phyloP scores from a whole-genome alignment of 2,888 invertebrate species.

The Mesorhabditis sp. region DNA sequence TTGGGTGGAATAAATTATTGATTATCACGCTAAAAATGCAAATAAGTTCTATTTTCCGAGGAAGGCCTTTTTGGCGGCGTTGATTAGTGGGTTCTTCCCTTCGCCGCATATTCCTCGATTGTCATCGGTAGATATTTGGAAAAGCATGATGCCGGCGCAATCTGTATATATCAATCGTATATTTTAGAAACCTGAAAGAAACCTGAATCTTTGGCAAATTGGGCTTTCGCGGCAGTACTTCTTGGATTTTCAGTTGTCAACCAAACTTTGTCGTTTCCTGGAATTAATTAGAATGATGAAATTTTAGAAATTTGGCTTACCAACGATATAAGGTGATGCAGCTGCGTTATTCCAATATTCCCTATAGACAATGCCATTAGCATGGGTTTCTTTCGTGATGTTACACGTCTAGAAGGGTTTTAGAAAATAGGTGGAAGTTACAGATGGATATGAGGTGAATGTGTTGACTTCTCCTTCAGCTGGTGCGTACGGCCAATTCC shows the following conservation, averaged over 20 bases:
- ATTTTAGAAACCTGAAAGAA: neutral
- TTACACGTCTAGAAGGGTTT: constrained; percentile 18
- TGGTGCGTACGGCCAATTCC: constrained; percentile 28
- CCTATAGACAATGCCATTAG: constrained; percentile 12
- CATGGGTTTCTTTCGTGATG: constrained; percentile 7
- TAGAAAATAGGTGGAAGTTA: constrained; percentile 7
- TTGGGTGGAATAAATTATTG: no score
- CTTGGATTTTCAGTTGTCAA: constrained; percentile 74
- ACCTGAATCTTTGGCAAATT: constrained; percentile 64
- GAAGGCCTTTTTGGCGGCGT: neutral
- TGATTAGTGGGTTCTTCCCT: neutral
- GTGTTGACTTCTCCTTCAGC: constrained; percentile 17
- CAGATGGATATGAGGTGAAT: neutral
- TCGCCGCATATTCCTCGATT: constrained; percentile 56
- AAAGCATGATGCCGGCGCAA: constrained; percentile 79
- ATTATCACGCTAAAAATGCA: neutral
- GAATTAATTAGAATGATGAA: constrained; percentile 8
- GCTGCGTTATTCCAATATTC: constrained; percentile 68
- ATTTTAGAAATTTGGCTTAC: constrained; percentile 12
- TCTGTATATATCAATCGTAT: constrained; percentile 61
- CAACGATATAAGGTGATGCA: constrained; percentile 74
- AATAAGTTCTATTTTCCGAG: neutral
- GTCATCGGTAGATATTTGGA: constrained; percentile 78
- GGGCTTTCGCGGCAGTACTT: constrained; percentile 61
- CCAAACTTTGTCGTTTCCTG: constrained; percentile 70